phyloP scores from a whole-genome alignment of 2,797 vertebrate species.

The Megaceryle alcyon region DNA sequence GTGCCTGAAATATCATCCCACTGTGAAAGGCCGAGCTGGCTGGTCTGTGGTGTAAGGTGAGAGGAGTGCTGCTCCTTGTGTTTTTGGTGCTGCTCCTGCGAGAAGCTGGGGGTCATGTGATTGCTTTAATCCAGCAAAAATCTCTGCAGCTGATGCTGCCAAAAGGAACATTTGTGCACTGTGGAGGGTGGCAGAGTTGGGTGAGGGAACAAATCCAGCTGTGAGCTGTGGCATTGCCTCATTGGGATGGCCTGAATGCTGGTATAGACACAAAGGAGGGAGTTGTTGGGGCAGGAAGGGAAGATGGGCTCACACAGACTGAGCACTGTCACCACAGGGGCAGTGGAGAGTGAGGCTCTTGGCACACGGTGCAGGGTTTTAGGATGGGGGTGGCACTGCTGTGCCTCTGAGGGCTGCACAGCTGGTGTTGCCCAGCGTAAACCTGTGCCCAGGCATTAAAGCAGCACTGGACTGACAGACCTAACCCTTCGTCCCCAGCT shows the following conservation, averaged over 20 bases:
- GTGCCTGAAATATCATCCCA: not conserved
- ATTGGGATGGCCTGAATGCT: accelerated
- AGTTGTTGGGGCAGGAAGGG: not conserved
- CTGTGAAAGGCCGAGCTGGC: not conserved
- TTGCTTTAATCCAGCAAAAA: not conserved
- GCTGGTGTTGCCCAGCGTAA: not conserved
- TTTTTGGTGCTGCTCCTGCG: not conserved
- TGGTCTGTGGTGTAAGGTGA: not conserved
- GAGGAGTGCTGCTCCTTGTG: not conserved
- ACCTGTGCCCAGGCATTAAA: not conserved
- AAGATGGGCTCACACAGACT: not conserved
- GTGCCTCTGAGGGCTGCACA: not conserved
- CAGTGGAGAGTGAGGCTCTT: not conserved
- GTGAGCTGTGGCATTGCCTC: accelerated
- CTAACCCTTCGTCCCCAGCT: not conserved
- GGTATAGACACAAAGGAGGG: not conserved
- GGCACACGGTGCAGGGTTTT: not conserved
- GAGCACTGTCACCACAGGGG: not conserved
- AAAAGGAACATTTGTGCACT: not conserved
- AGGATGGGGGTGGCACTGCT: not conserved
- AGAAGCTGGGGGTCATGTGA: not conserved
- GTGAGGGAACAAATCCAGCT: not conserved
- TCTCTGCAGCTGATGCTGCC: not conserved
- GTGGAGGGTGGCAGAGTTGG: not conserved
- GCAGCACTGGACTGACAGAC: accelerated